Percentiles rank a stretch among this genome's conserved stretches.
Conservation (phyloP, 2,888 invertebrate genomes). For the Tuberolachnus salignus region DNA sequence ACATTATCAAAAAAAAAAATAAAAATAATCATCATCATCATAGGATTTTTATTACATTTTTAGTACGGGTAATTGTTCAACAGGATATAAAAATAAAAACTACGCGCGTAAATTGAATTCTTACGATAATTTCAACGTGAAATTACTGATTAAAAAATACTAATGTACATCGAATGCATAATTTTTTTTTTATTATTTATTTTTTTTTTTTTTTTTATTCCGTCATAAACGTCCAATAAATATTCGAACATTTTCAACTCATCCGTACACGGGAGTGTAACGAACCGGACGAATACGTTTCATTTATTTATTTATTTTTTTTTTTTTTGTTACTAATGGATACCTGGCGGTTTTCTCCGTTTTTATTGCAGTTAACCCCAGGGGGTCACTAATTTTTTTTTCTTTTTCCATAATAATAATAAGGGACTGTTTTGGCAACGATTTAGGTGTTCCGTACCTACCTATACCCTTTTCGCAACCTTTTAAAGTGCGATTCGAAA, state of each 20-base stretch:
- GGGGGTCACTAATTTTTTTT: conserved; percentile 30
- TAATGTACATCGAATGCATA: background rate
- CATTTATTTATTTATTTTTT: no score
- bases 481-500: conserved; percentile 38
- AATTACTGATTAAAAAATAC: conserved; percentile 4
- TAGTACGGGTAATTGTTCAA: no score
- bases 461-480: conserved; percentile 44
- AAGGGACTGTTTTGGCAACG: conserved; percentile 51
- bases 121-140: background rate
- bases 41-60: no score
- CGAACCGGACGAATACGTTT: conserved; percentile 52
- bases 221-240: conserved; percentile 33
- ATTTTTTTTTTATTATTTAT: no score
- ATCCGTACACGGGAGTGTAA: conserved; percentile 36
- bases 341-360: conserved; percentile 23
- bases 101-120: background rate
- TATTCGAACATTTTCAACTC: conserved; percentile 43
- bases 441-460: conserved; percentile 37
- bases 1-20: no score
- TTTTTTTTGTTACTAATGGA: conserved; percentile 40
- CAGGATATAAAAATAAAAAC: background rate
- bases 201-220: no score
- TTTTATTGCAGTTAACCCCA: conserved; percentile 16
- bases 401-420: conserved; percentile 41
- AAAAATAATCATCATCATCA: no score